A percentile compares a stretch with the other conserved stretches of the same genome.
Conservation (phyloP, 2,797 vertebrate genomes). For the Zonotrichia albicollis region DNA sequence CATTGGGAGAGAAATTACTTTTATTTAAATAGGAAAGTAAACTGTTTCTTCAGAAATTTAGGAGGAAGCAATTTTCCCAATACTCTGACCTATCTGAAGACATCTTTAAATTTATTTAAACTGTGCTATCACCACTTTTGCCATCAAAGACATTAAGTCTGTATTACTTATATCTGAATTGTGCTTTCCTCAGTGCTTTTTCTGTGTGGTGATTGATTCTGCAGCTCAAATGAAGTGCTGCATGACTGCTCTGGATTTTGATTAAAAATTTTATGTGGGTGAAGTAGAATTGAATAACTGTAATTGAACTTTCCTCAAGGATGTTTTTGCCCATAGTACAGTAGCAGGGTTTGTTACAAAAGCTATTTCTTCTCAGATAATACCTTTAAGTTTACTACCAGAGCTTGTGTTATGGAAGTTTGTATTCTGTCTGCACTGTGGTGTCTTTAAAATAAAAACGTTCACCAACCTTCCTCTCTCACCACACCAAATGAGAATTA, state of each 20-base stretch:
- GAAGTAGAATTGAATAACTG: conserved; percentile 33
- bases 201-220: conserved; percentile 38
- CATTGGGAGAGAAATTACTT: neutral
- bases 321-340: neutral
- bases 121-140: neutral
- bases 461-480: neutral
- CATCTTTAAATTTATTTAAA: conserved; percentile 15
- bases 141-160: conserved; percentile 24
- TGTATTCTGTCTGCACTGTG: neutral
- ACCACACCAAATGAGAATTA: neutral
- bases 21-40: conserved; percentile 7
- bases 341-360: neutral
- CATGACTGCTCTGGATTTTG: conserved; percentile 45
- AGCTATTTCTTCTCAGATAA: neutral
- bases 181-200: conserved; percentile 30
- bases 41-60: neutral
- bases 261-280: conserved; percentile 41
- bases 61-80: neutral
- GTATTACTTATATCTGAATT: neutral
- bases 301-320: conserved; percentile 33
- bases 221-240: conserved; percentile 38
- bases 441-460: neutral
- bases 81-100: neutral
- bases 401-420: neutral
- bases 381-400: neutral